Evolutionary conservation across 2,113 vertebrate species (phyloP).

Genomic region (Scortum barcoo): DNA sequence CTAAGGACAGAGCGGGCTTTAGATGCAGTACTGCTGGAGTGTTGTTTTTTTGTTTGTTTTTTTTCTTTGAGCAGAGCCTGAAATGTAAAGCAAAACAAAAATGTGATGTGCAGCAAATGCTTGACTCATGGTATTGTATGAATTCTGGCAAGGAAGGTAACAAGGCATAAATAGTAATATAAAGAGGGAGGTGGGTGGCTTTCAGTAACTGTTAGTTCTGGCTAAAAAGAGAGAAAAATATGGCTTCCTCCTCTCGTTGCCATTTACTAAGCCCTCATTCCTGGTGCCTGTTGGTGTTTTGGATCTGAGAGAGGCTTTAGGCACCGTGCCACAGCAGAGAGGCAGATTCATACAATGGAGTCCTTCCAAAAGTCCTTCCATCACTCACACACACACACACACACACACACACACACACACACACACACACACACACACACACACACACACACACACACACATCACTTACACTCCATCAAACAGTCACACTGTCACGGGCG

Average conservation of each 20-base stretch:
- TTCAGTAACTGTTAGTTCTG: slow-evolving; percentile 56
- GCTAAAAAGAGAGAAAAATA: slow-evolving; percentile 49
- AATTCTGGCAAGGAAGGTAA: slow-evolving; percentile 21
- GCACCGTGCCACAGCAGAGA: slow-evolving; percentile 65
- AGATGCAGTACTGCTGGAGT: slow-evolving; percentile 15
- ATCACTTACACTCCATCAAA: slow-evolving; percentile 64
- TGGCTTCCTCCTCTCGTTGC: slow-evolving; percentile 23
- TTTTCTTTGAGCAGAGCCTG: slow-evolving; percentile 9
- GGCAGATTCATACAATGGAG: slow-evolving; percentile 69
- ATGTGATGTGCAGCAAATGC: slow-evolving; percentile 11
- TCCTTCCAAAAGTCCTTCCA: slow-evolving; percentile 73
- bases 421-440: slow-evolving; percentile 8
- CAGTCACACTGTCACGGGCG: slow-evolving; percentile 62
- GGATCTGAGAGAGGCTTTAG: slow-evolving; percentile 60
- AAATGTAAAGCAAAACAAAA: slow-evolving; percentile 33
- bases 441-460: slow-evolving; percentile 16
- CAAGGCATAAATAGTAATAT: slow-evolving; percentile 42
- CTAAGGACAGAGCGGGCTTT: slow-evolving; percentile 34
- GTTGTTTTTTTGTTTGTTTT: slow-evolving; percentile 12
- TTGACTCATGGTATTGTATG: slow-evolving; percentile 29
- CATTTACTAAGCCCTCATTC: slow-evolving; percentile 45
- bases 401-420: slow-evolving; percentile 20
- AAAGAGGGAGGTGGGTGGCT: slow-evolving; percentile 54
- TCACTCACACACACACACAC: slow-evolving; percentile 20
- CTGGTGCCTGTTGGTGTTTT: slow-evolving; percentile 61